Percentiles rank a stretch among this genome's conserved stretches.
Conservation (phyloP, 2,113 vertebrate genomes). For the Cervus canadensis region DNA sequence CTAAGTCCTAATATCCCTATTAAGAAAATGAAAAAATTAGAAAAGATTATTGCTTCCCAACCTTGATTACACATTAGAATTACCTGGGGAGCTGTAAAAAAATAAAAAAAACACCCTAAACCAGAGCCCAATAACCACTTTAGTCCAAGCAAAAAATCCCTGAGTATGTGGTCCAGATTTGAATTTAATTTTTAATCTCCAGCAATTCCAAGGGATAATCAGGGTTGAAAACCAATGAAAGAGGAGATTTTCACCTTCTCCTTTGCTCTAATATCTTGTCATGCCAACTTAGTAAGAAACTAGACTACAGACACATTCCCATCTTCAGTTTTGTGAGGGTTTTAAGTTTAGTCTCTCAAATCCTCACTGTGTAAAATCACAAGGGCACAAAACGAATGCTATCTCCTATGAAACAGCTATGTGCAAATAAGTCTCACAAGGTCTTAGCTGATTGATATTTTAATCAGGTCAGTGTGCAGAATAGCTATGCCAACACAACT, state of each 20-base stretch:
- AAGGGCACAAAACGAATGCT: neutral
- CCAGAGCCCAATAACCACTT: neutral
- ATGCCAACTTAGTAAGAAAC: neutral
- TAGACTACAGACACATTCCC: neutral
- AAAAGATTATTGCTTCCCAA: neutral
- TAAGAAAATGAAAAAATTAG: neutral
- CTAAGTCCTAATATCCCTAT: neutral
- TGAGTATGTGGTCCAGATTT: neutral
- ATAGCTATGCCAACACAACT: neutral
- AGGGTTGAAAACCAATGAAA: neutral
- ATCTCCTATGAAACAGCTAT: neutral
- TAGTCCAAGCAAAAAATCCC: neutral
- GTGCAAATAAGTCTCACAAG: neutral
- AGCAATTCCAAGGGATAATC: neutral
- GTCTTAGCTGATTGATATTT: neutral
- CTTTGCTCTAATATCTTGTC: neutral
- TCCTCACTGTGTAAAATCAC: neutral
- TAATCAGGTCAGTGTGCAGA: conserved; percentile 12
- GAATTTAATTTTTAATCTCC: neutral
- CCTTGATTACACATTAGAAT: neutral
- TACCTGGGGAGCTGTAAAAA: neutral
- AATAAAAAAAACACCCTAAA: neutral
- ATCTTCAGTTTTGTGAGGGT: neutral
- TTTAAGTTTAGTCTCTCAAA: neutral
- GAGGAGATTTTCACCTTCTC: neutral